A percentile compares a stretch with the other conserved stretches of the same genome.
Evolutionary conservation across 2,113 vertebrate genomes (phyloP).

Genomic region (Morone chrysops): DNA sequence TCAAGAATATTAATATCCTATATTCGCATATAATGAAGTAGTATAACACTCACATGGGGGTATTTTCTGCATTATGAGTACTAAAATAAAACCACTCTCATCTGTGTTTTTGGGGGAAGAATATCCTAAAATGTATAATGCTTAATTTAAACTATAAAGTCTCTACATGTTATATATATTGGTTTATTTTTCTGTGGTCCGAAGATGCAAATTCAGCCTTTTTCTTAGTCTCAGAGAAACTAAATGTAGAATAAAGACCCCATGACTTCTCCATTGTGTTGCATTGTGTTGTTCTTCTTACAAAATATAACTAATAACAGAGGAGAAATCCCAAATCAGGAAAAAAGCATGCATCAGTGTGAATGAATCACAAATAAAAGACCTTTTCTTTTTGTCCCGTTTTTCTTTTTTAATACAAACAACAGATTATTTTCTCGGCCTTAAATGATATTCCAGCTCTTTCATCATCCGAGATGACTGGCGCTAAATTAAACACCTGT

Average conservation of each 20-base stretch:
- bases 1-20: too few relatives aligned
- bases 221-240: neutral
- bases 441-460: conserved; percentile 21
- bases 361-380: conserved; percentile 8
- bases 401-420: conserved; percentile 16
- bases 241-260: neutral
- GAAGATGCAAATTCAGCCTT: too few relatives aligned
- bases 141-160: too few relatives aligned
- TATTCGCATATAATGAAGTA: too few relatives aligned
- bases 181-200: too few relatives aligned
- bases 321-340: neutral
- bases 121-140: too few relatives aligned
- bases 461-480: conserved; percentile 37
- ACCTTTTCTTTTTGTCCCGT: neutral
- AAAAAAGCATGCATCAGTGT: neutral
- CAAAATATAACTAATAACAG: neutral
- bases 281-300: neutral
- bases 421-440: neutral
- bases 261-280: neutral
- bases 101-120: too few relatives aligned
- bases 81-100: too few relatives aligned
- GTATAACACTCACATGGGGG: too few relatives aligned
- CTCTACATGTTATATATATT: too few relatives aligned
- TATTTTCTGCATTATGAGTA: too few relatives aligned
- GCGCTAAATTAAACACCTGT: conserved; percentile 65